A percentile compares a stretch with the other conserved stretches of the same genome.
Evolutionary conservation across 2,888 invertebrate species (phyloP).

Genomic region (Nymphalis c-album): DNA sequence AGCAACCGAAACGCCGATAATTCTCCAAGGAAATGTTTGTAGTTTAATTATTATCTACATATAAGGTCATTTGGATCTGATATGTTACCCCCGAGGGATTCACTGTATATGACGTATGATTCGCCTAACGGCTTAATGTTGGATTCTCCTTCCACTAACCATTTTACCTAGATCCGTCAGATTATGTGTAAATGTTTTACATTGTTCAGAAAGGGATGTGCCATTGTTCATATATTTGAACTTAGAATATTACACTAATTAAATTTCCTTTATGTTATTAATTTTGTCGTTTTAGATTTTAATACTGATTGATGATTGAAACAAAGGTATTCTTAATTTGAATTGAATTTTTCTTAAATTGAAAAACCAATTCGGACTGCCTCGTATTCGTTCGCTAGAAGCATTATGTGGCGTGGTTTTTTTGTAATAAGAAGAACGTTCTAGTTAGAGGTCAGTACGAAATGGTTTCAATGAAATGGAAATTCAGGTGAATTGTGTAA

Average conservation of each 20-base stretch:
- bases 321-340: too few relatives aligned
- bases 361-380: too few relatives aligned
- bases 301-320: too few relatives aligned
- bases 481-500: conserved; percentile 23
- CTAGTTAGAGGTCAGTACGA: conserved; percentile 12
- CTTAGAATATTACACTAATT: not conserved
- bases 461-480: conserved; percentile 16
- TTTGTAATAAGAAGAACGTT: conserved; percentile 4
- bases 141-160: conserved; percentile 44
- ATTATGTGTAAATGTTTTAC: conserved; percentile 2
- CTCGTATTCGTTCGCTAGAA: not conserved
- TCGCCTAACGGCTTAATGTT: conserved; percentile 47
- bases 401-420: not conserved
- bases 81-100: conserved; percentile 46
- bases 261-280: not conserved
- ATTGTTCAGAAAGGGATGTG: not conserved
- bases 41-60: conserved; percentile 33
- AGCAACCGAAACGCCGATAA: conserved; percentile 24
- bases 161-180: conserved; percentile 43
- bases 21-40: conserved; percentile 29
- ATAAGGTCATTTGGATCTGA: conserved; percentile 38
- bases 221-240: not conserved
- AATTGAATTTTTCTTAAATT: too few relatives aligned
- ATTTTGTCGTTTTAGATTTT: too few relatives aligned
- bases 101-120: conserved; percentile 55